Evolutionary conservation across 2,113 vertebrate genomes (phyloP).

Genomic region (Petrocephalus microphthalmus): DNA sequence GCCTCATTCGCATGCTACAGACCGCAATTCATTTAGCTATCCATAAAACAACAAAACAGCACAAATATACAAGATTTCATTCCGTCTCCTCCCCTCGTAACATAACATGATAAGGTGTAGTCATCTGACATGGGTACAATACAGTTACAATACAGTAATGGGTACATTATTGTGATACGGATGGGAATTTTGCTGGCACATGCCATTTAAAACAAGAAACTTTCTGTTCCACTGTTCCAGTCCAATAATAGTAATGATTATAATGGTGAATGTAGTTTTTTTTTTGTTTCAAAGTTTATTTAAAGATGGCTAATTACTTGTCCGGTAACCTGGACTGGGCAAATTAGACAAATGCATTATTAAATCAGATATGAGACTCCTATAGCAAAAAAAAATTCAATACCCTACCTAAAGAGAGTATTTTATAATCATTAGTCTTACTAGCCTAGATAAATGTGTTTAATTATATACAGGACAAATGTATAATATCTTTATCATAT

Average conservation of each 20-base stretch:
- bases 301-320: background rate
- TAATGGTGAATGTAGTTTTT: background rate
- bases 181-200: background rate
- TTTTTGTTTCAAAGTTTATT: background rate
- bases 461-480: background rate
- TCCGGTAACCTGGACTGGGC: background rate
- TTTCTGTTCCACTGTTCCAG: background rate
- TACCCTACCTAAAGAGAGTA: background rate
- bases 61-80: background rate
- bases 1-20: background rate
- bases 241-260: background rate
- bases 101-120: background rate
- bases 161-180: background rate
- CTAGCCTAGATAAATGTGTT: background rate
- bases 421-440: background rate
- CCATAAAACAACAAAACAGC: background rate
- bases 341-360: background rate
- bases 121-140: too few species aligned
- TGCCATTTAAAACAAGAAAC: background rate
- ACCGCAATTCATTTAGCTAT: background rate
- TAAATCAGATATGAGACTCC: background rate
- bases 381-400: background rate
- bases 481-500: background rate
- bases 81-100: background rate
- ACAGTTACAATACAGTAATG: too few species aligned